A percentile compares a stretch with the other conserved stretches of the same genome.
phyloP scores from a whole-genome alignment of 1,140 invertebrate genomes.

The Nomia melanderi region DNA sequence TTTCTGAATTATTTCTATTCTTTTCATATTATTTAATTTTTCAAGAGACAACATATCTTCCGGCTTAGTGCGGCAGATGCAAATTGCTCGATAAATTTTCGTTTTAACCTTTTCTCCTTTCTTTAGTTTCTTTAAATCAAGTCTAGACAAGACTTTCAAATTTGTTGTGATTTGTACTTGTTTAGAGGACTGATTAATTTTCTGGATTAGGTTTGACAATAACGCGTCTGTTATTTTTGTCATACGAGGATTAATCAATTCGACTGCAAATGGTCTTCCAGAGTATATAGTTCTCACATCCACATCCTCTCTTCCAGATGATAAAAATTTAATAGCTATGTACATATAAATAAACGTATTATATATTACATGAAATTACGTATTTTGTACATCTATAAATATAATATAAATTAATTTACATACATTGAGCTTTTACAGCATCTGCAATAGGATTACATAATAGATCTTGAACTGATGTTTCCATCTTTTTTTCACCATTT shows the following conservation, averaged over 20 bases:
- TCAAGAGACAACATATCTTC: constrained; percentile 78
- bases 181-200: constrained; percentile 84
- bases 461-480: constrained; percentile 95
- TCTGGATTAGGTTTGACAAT: constrained; percentile 82
- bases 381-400: neutral
- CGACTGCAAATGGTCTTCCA: constrained; percentile 93
- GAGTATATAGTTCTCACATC: constrained; percentile 94
- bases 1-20: constrained; percentile 85
- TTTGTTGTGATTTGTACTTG: constrained; percentile 84
- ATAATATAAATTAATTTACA: constrained; percentile 43
- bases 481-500: constrained; percentile 89
- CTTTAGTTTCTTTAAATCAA: constrained; percentile 88
- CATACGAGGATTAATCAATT: constrained; percentile 87
- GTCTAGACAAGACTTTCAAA: constrained; percentile 86
- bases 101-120: constrained; percentile 92
- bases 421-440: constrained; percentile 82
- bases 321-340: constrained; percentile 86
- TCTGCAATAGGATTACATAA: constrained; percentile 85
- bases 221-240: constrained; percentile 81
- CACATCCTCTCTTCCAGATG: constrained; percentile 97
- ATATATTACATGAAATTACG: constrained; percentile 9
- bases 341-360: constrained; percentile 18
- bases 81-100: constrained; percentile 92
- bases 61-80: constrained; percentile 80
- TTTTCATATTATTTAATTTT: constrained; percentile 82